These are phyloP conservation scores for Craniophora ligustri DNA, from an alignment of 2,888 invertebrate genomes.

Conservation along the genomic window DNA sequence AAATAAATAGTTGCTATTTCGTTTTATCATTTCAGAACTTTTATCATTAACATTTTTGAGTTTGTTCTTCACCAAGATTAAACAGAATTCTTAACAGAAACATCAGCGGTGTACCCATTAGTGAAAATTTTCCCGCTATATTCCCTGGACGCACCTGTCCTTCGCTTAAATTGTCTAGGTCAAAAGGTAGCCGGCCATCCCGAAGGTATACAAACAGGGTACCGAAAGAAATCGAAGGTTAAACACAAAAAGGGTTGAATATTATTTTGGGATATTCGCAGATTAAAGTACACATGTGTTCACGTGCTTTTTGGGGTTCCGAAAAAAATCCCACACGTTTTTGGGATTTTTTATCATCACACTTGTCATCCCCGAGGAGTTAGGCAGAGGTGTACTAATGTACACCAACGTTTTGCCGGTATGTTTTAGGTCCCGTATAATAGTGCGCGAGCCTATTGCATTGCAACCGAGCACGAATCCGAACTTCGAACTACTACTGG, in stretches of 20 bases:
- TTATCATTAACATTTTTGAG: no score
- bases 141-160: slow-evolving; percentile 34
- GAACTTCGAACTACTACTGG: not conserved
- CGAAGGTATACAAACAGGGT: slow-evolving; percentile 28
- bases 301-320: slow-evolving; percentile 11
- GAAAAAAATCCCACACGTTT: no score
- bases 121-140: slow-evolving; percentile 22
- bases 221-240: slow-evolving; percentile 54
- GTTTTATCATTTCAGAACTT: no score
- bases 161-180: slow-evolving; percentile 44
- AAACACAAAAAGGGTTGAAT: slow-evolving; percentile 45
- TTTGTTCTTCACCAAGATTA: slow-evolving; percentile 23
- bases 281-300: no score
- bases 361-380: no score
- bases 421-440: no score
- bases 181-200: slow-evolving; percentile 34
- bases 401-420: not conserved
- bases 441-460: no score
- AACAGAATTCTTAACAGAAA: slow-evolving; percentile 19
- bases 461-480: no score
- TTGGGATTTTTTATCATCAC: no score
- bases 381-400: no score
- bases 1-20: no score
- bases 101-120: slow-evolving; percentile 29
- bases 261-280: slow-evolving; percentile 19